Evolutionary conservation across 35 echinoderm and acorn worm species (phyloP).

Genomic region (Apostichopus parvimensis): DNA sequence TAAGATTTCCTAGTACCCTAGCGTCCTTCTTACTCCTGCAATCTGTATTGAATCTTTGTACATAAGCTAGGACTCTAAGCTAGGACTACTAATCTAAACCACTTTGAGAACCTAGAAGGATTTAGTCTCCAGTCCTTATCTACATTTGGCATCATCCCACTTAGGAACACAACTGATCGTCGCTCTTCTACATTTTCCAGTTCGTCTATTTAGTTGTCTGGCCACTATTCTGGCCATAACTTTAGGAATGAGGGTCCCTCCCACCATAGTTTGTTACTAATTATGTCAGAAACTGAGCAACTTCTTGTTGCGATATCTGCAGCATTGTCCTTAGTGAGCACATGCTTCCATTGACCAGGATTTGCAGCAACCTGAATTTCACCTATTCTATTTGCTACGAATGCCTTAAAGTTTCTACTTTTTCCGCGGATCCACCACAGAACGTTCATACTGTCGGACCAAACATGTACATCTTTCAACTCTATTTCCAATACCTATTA

Average conservation of each 20-base stretch:
- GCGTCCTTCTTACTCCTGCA: slow-evolving; percentile 11
- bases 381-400: slow-evolving; percentile 26
- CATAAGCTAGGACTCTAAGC: slow-evolving; percentile 20
- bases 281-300: slow-evolving; percentile 33
- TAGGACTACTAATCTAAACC: slow-evolving; percentile 10
- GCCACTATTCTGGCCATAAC: background rate
- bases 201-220: slow-evolving; percentile 10
- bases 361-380: background rate
- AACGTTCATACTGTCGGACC: slow-evolving; percentile 40
- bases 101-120: slow-evolving; percentile 45
- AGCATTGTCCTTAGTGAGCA: slow-evolving; percentile 33
- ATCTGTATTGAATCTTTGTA: slow-evolving; percentile 42
- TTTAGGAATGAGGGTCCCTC: slow-evolving; percentile 48
- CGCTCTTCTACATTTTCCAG: slow-evolving; percentile 8
- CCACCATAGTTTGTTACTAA: slow-evolving; percentile 30
- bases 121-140: slow-evolving; percentile 30
- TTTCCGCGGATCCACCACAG: slow-evolving; percentile 24
- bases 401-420: slow-evolving; percentile 21
- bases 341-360: background rate
- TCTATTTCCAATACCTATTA: background rate
- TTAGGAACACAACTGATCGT: background rate
- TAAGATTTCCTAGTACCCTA: slow-evolving; percentile 9
- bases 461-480: background rate
- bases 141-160: background rate
- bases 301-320: slow-evolving; percentile 40